phyloP scores from a whole-genome alignment of 2,888 invertebrate genomes.

The Dichetophora obliterata region DNA sequence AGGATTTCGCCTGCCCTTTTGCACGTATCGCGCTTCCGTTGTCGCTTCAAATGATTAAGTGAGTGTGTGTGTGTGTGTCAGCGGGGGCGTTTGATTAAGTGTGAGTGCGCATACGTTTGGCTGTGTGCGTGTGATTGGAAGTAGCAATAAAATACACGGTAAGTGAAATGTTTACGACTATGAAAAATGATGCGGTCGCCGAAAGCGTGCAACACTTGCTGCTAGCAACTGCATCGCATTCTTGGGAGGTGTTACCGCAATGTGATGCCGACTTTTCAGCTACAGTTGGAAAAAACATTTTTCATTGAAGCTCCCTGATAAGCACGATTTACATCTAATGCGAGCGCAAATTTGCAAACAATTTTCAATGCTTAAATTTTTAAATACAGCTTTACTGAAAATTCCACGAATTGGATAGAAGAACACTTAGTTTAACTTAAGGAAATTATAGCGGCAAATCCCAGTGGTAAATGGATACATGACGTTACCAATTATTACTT shows the following conservation, averaged over 20 bases:
- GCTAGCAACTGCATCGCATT: background rate
- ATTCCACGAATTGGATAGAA: too few relatives aligned
- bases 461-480: too few relatives aligned
- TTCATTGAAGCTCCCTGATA: background rate
- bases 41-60: background rate
- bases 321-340: background rate
- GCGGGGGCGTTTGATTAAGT: background rate
- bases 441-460: too few relatives aligned
- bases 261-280: background rate
- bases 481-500: too few relatives aligned
- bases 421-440: too few relatives aligned
- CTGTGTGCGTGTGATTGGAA: conserved; percentile 1
- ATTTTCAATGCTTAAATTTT: background rate
- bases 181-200: conserved; percentile 52
- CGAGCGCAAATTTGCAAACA: background rate
- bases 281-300: background rate
- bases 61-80: background rate
- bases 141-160: conserved; percentile 46
- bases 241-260: background rate
- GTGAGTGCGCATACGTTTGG: background rate
- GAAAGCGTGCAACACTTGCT: background rate
- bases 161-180: conserved; percentile 57
- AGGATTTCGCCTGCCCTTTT: background rate
- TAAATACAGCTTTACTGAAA: too few relatives aligned
- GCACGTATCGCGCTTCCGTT: background rate